Percentiles rank a stretch among this genome's conserved stretches.
These are phyloP conservation scores for Austrofundulus limnaeus DNA, from an alignment of 2,113 vertebrate species.

Conservation along the genomic window DNA sequence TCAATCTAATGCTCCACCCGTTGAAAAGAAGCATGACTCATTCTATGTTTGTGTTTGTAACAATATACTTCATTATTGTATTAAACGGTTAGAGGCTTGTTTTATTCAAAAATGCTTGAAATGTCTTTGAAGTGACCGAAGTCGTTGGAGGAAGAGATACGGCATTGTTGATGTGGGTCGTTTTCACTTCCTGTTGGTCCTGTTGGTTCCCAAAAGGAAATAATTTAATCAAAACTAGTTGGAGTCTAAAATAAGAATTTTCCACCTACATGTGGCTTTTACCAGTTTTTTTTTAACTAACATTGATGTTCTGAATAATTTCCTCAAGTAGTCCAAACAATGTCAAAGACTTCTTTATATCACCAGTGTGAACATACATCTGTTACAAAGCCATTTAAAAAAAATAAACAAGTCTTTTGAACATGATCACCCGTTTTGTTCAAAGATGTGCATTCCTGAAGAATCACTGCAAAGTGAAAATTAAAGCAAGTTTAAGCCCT, in stretches of 20 bases:
- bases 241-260: neutral
- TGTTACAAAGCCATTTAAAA: neutral
- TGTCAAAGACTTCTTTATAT: neutral
- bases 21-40: neutral
- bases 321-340: neutral
- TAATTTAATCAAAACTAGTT: neutral
- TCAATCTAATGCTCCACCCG: neutral
- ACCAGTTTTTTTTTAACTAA: neutral
- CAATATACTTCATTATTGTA: neutral
- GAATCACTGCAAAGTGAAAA: too few species aligned
- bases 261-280: neutral
- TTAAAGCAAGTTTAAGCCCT: too few species aligned
- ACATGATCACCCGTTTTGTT: too few species aligned
- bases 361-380: neutral
- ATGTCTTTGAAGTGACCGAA: neutral
- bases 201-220: constrained; percentile 17
- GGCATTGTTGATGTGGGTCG: neutral
- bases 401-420: too few species aligned
- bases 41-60: neutral
- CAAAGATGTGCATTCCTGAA: too few species aligned
- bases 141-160: neutral
- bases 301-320: neutral
- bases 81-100: neutral
- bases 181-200: neutral
- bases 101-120: neutral